phyloP scores from a whole-genome alignment of 2,888 invertebrate genomes.

The Acanthosoma haemorrhoidale region DNA sequence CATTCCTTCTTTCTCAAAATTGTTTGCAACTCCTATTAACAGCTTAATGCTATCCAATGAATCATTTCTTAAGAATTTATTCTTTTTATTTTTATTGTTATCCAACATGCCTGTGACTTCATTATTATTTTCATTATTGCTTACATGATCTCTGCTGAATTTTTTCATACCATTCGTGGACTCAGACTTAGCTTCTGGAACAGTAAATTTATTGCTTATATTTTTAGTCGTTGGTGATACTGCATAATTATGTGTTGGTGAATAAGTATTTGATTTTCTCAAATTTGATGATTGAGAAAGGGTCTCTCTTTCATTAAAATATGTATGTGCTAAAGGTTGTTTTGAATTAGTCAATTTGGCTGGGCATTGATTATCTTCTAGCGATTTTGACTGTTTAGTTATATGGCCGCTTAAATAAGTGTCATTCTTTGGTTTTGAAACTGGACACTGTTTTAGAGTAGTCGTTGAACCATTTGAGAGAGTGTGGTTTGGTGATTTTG shows the following conservation, averaged over 20 bases:
- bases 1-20: conserved; percentile 27
- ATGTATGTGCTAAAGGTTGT: not conserved
- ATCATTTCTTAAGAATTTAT: conserved; percentile 17
- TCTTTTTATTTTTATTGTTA: not conserved
- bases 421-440: not conserved
- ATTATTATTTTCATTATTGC: no score
- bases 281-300: not conserved
- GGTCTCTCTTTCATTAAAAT: not conserved
- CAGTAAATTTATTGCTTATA: not conserved
- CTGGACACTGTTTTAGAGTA: not conserved
- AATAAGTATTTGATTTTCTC: not conserved
- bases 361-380: no score
- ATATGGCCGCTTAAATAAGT: not conserved
- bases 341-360: not conserved
- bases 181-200: no score
- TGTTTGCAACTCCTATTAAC: conserved; percentile 28
- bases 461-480: not conserved
- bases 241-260: not conserved
- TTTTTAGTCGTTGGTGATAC: not conserved
- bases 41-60: conserved; percentile 31
- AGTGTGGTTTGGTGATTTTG: not conserved
- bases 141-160: no score
- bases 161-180: no score
- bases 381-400: not conserved
- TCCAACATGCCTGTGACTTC: no score